phyloP scores from a whole-genome alignment of 2,888 invertebrate species.

The Apodemia duryi region DNA sequence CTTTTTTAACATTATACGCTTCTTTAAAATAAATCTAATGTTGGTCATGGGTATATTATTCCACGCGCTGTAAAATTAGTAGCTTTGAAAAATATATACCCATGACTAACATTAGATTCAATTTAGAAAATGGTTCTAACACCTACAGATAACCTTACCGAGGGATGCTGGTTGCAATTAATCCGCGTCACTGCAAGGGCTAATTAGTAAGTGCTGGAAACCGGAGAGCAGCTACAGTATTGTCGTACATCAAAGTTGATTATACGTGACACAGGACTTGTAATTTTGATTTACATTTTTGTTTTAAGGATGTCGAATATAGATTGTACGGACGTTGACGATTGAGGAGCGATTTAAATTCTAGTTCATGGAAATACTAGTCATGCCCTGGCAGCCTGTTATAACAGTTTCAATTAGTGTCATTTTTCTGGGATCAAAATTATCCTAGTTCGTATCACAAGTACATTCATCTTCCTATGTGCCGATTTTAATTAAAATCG shows the following conservation, averaged over 20 bases:
- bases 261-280: conserved; percentile 30
- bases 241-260: conserved; percentile 42
- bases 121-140: conserved; percentile 63
- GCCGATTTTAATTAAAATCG: too few species aligned
- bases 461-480: too few species aligned
- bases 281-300: conserved; percentile 29
- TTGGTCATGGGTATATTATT: too few species aligned
- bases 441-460: too few species aligned
- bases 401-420: too few species aligned
- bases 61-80: too few species aligned
- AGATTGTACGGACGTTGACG: not conserved
- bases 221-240: conserved; percentile 59
- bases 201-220: conserved; percentile 71
- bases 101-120: conserved; percentile 48
- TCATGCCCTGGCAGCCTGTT: too few species aligned
- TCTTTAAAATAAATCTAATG: too few species aligned
- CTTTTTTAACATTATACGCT: too few species aligned
- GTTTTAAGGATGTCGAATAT: not conserved
- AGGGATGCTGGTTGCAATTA: conserved; percentile 60
- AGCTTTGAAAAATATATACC: not conserved
- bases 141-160: conserved; percentile 57
- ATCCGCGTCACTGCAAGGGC: conserved; percentile 56
- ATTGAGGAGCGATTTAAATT: not conserved
- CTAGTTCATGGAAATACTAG: too few species aligned
- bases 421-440: too few species aligned